These are phyloP conservation scores for Malurus alboscapulatus DNA, from an alignment of 2,113 vertebrate genomes.

Conservation along the genomic window DNA sequence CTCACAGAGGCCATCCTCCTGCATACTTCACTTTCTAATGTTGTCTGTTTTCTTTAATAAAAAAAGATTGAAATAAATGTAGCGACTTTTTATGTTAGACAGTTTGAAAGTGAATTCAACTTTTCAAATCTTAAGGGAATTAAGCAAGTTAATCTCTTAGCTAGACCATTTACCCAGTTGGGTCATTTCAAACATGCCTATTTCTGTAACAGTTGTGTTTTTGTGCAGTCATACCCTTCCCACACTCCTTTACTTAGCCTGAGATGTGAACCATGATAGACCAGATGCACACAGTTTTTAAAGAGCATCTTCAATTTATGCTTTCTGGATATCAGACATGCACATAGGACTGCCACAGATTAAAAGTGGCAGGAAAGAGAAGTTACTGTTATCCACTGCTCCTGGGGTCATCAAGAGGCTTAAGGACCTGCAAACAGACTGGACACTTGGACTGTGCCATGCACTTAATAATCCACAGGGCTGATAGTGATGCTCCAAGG, in stretches of 20 bases:
- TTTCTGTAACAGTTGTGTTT: slow-evolving; percentile 9
- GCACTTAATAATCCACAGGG: not conserved
- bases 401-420: not conserved
- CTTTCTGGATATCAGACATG: not conserved
- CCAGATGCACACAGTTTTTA: not conserved
- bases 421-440: not conserved
- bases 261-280: not conserved
- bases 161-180: not conserved
- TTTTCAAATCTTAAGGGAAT: not conserved
- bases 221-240: not conserved
- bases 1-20: not conserved
- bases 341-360: not conserved
- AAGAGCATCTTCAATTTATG: not conserved
- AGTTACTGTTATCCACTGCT: not conserved
- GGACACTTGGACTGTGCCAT: not conserved
- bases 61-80: not conserved
- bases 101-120: not conserved
- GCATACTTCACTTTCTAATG: not conserved
- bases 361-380: not conserved
- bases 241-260: not conserved
- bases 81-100: not conserved
- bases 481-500: not conserved
- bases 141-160: not conserved
- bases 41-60: not conserved
- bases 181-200: not conserved